Evolutionary conservation across 2,888 invertebrate genomes (phyloP).

Genomic region (Agrenia bidenticulata): DNA sequence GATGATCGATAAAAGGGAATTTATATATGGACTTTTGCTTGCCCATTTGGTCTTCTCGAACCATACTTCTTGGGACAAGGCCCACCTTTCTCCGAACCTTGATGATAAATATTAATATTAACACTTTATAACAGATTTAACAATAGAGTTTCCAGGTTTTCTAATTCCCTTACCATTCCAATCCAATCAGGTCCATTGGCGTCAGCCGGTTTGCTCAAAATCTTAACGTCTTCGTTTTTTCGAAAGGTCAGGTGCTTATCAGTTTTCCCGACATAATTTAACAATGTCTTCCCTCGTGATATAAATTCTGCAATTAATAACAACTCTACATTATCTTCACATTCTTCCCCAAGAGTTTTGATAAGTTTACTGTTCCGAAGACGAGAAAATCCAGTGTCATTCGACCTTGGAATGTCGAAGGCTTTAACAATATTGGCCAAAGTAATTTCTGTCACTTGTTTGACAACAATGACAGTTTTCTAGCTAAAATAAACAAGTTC

Average conservation of each 20-base stretch:
- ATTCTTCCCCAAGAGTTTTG: slow-evolving; percentile 5
- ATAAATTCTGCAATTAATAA: slow-evolving; percentile 39
- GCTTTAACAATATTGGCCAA: no score
- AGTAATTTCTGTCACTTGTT: no score
- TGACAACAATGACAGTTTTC: no score
- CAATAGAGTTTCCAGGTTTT: background rate
- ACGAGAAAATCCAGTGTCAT: background rate
- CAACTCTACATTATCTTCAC: no score
- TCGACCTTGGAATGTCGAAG: background rate
- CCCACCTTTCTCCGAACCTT: slow-evolving; percentile 48
- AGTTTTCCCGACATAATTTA: slow-evolving; percentile 41
- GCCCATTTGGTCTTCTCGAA: slow-evolving; percentile 45
- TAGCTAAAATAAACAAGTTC: no score
- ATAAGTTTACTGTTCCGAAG: slow-evolving; percentile 7
- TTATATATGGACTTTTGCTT: slow-evolving; percentile 35
- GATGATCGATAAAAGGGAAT: slow-evolving; percentile 34
- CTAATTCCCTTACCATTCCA: slow-evolving; percentile 39
- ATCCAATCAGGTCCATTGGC: slow-evolving; percentile 43
- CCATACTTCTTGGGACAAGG: slow-evolving; percentile 45
- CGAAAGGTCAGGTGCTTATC: slow-evolving; percentile 47
- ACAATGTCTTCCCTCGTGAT: slow-evolving; percentile 46
- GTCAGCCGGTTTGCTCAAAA: slow-evolving; percentile 46
- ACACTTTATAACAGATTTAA: background rate
- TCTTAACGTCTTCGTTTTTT: slow-evolving; percentile 45
- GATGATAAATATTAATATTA: background rate